Evolutionary conservation across 2,797 vertebrate species (phyloP), one percentile per base, ranked within the genome.

Genomic region (Sebastes diploproa): DNA sequence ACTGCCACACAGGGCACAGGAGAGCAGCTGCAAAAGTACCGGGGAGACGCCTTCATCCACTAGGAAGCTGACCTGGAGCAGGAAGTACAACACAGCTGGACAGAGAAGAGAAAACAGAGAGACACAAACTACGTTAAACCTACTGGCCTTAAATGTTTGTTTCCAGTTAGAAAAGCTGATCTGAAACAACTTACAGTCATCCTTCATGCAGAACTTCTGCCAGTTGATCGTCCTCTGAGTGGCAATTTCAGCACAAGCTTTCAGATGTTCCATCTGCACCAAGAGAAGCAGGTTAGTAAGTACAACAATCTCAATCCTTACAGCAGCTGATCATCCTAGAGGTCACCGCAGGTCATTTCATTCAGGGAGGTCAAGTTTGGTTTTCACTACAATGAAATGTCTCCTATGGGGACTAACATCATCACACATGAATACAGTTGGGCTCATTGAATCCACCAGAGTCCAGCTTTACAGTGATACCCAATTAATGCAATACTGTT

Each of bases 121-220:
- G 7, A 82, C 1, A 74, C 1, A 23, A 50, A 50, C 1, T 29
- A n/a, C 29, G 22, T 77, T 32, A 77, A 54, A 5, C 46, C 1
- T 8, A 13, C 3, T 29, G 20, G 3, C 8, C 42, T 64, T 25
- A 14, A 72, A 58, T 18, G 9, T 20, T 25, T 61, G 10, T 32
- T 42, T 66, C 1, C 3, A 74, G 23, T 72, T 29, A 16, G 7
- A 86, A 75, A 75, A 58, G 6, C 1, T 7, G 11, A 58, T 64
- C 12, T 14, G 3, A 76, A 66, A 77, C 12, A 77, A 95, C 98
- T 97, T 95, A 99, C 98, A 99, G 85, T 99, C 98, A 5, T 99
- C 98, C 91, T 99, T 99, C 93, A 99, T 97, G 92, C 98, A 99
- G 94, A 99, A 99, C 72, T 99, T 99, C 94, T 99, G 98, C 98